Conservation (phyloP, 2,888 invertebrate species). For the Eupithecia dodoneata region DNA sequence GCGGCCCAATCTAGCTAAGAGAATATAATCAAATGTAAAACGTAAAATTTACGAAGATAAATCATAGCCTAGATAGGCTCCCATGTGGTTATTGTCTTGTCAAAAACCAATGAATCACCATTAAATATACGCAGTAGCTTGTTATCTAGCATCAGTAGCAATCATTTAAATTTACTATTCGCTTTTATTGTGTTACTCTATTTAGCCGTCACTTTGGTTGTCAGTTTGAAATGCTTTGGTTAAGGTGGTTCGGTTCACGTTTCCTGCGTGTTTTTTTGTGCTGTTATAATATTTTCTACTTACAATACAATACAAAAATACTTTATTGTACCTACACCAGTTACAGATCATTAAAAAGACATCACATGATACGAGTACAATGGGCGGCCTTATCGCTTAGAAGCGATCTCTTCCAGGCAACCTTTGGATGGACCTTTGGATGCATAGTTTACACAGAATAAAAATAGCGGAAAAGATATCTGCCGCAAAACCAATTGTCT, state of each 20-base stretch:
- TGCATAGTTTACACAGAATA: background rate
- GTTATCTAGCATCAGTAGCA: slow-evolving; percentile 42
- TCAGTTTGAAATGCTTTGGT: slow-evolving; percentile 31
- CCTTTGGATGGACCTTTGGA: no score
- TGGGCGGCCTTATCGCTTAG: no score
- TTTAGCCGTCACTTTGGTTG: slow-evolving; percentile 54
- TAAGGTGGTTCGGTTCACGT: background rate
- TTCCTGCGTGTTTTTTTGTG: background rate
- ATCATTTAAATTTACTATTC: slow-evolving; percentile 63
- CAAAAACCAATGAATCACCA: slow-evolving; percentile 30
- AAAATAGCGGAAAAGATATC: background rate
- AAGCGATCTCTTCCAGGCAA: no score
- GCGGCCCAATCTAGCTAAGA: background rate
- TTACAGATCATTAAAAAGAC: no score
- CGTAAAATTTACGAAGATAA: background rate
- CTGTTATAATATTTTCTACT: background rate
- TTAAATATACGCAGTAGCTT: slow-evolving; percentile 19
- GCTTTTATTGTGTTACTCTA: slow-evolving; percentile 48
- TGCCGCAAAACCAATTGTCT: background rate
- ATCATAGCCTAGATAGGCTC: slow-evolving; percentile 2
- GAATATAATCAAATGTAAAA: background rate
- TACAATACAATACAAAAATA: no score
- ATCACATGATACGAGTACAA: no score
- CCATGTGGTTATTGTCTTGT: slow-evolving; percentile 26
- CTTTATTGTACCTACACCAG: no score